Base-by-base conservation (phyloP, 1,140 invertebrate species). In the Stenopsyche tienmushanensis region DNA sequence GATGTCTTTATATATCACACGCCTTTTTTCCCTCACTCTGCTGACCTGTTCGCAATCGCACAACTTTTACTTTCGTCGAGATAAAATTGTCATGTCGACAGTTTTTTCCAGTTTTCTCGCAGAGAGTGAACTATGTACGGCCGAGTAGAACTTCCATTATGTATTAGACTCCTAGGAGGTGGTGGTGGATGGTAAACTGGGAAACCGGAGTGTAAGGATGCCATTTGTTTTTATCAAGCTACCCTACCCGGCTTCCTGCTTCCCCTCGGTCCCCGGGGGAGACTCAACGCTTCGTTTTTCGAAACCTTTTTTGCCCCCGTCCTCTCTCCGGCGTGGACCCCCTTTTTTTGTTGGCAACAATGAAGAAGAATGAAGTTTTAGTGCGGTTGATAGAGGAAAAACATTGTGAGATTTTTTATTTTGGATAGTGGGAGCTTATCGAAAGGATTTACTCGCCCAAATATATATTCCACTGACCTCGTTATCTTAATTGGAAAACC, bases 161-260 rank as follows among this genome's bases (percentile, higher is more conserved):
- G 68, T 70, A 70, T 70, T 70, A 70, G 68, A 60, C 64, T 52
- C 64, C 49, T 53, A 62, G 58, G 50, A 67, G 65, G 57, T 25
- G 41, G 47, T 26, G 15, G 54, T 17, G 52, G 65, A 58, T 59
- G 57, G 62, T 68, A 59, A 64, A 65, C 66, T 55, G 57, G 57
- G 67, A 65, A 63, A 69, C 63, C 63, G 64, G 64, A 70, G 64
- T 70, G 64, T 70, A 70, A 70, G 68, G 68, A 66, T 66, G 68
- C 68, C 68, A 70, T 70, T 70, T 70, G 68, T 70, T 70, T 70
- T 70, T 70, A 70, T 70, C 68, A 70, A 70, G 68, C 62, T 62
- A 66, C 63, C 66, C 65, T 62, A 42, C 8, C n/a, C 24, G 24
- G 60, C 59, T 62, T 52, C 58, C 65, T 63, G 50, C 65, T 55